A percentile compares a stretch with the other conserved stretches of the same genome.
These are phyloP conservation scores for Sinocyclocheilus grahami DNA, from an alignment of 2,113 vertebrate species.

Conservation along the genomic window DNA sequence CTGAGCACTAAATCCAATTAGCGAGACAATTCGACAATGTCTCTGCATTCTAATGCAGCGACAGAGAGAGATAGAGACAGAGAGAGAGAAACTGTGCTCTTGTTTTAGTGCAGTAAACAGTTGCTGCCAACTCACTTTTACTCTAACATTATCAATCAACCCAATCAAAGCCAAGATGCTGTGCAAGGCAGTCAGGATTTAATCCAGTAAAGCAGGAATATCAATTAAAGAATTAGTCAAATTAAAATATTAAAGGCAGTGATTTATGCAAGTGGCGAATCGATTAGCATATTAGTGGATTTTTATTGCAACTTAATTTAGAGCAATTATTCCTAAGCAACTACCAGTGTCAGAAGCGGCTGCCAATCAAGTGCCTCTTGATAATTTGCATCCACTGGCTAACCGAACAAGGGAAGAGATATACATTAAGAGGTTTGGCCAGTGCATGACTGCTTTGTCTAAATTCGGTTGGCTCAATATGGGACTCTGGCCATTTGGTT, in stretches of 20 bases:
- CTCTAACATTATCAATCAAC: conserved; percentile 42
- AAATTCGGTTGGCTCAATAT: conserved; percentile 7
- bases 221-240: conserved; percentile 34
- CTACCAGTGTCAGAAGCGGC: not conserved
- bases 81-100: not conserved
- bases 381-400: not conserved
- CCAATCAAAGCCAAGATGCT: conserved; percentile 18
- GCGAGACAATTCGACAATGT: conserved; percentile 33
- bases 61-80: conserved; percentile 11
- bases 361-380: conserved; percentile 32
- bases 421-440: not conserved
- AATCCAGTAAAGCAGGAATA: conserved; percentile 33
- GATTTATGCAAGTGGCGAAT: conserved; percentile 43
- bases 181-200: conserved; percentile 25
- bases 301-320: conserved; percentile 40
- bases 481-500: conserved; percentile 14
- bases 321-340: conserved; percentile 37
- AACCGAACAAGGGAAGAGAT: not conserved
- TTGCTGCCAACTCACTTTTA: conserved; percentile 39
- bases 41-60: conserved; percentile 42
- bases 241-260: conserved; percentile 49
- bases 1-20: conserved; percentile 58
- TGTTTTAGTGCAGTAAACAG: conserved; percentile 32
- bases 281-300: conserved; percentile 30
- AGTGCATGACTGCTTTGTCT: not conserved